Conservation (phyloP, 2,797 vertebrate genomes). For the Salarias fasciatus region DNA sequence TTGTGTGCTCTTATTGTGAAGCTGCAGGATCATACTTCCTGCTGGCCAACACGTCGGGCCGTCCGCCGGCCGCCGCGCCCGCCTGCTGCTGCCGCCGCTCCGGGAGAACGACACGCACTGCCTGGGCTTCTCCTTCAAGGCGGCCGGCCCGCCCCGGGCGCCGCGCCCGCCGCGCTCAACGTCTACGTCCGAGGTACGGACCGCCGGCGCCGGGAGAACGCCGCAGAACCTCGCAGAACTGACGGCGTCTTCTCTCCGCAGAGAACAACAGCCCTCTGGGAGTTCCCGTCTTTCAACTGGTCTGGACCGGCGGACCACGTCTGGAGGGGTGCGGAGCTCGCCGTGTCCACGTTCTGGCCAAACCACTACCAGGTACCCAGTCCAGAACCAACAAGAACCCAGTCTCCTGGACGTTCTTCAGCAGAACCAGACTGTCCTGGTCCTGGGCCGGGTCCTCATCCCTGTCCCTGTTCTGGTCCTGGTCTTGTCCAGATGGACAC, state of each 20-base stretch:
- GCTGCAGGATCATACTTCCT: conserved; percentile 88
- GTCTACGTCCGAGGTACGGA: conserved; percentile 86
- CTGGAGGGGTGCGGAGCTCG: conserved; percentile 93
- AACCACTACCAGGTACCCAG: conserved; percentile 92
- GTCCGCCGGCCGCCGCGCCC: conserved; percentile 85
- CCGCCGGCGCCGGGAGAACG: not conserved
- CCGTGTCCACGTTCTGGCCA: conserved; percentile 97
- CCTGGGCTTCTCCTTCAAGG: conserved; percentile 90
- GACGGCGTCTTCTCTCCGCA: conserved; percentile 8
- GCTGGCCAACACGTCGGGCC: conserved; percentile 91
- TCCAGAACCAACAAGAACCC: too few relatives aligned
- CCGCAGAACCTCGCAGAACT: not conserved
- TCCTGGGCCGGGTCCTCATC: too few relatives aligned
- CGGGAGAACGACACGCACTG: conserved; percentile 98
- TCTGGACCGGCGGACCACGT: conserved; percentile 84
- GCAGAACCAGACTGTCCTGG: too few relatives aligned
- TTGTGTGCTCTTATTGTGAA: conserved; percentile 48
- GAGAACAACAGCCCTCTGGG: conserved; percentile 92
- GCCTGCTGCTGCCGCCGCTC: conserved; percentile 89
- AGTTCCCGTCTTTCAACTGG: conserved; percentile 89
- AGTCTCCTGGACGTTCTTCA: too few relatives aligned
- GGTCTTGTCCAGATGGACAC: conserved; percentile 16
- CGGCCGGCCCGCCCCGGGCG: conserved; percentile 87
- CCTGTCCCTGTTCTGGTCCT: too few relatives aligned
- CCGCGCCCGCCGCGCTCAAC: conserved; percentile 85